phyloP scores from a whole-genome alignment of 2,113 vertebrate genomes.

The Xyrauchen texanus region DNA sequence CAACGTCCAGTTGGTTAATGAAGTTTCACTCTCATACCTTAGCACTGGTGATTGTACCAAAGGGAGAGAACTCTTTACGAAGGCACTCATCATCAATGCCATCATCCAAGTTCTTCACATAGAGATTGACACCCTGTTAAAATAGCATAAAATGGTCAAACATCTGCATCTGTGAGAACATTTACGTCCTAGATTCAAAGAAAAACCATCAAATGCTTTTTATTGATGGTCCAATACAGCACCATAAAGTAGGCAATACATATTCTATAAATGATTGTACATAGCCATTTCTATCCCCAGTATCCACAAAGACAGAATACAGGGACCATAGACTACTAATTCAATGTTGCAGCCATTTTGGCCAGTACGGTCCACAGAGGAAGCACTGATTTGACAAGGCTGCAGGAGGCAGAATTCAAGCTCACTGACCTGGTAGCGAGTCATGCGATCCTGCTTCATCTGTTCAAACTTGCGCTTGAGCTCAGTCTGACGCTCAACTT shows the following conservation, averaged over 20 bases:
- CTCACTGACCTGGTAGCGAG: conserved; percentile 91
- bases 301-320: not conserved
- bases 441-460: conserved; percentile 99
- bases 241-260: too few relatives aligned
- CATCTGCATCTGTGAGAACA: not conserved
- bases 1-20: too few relatives aligned
- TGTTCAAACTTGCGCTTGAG: conserved; percentile 98
- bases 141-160: not conserved
- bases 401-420: not conserved
- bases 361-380: conserved; percentile 42
- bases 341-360: conserved; percentile 51
- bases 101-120: conserved; percentile 98
- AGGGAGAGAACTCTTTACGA: conserved; percentile 96
- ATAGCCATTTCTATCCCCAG: conserved; percentile 44
- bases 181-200: too few relatives aligned
- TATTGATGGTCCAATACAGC: too few relatives aligned
- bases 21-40: conserved; percentile 77
- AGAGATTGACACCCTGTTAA: conserved; percentile 92
- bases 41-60: conserved; percentile 98
- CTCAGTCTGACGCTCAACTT: conserved; percentile 96
- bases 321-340: conserved; percentile 37
- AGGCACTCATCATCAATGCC: conserved; percentile 96
- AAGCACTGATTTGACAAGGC: conserved; percentile 53
- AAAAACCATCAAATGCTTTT: too few relatives aligned
- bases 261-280: conserved; percentile 12